Evolutionary conservation across 1,140 invertebrate species (phyloP).

Genomic region (Cotesia chilonis): DNA sequence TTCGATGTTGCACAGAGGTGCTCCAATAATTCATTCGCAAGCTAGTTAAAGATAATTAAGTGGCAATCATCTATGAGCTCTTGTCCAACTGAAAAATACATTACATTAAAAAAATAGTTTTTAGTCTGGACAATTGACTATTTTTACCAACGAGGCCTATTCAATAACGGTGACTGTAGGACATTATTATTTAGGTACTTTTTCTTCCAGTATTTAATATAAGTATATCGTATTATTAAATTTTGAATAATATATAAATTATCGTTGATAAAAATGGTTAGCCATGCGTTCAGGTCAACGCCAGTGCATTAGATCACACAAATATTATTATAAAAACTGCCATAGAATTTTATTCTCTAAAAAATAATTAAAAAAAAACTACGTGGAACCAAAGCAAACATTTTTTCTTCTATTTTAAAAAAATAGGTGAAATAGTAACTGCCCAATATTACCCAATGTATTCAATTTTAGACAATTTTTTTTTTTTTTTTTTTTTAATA

Average conservation of each 20-base stretch:
- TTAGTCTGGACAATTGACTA: conserved; percentile 23
- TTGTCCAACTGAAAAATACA: conserved; percentile 20
- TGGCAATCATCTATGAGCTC: neutral
- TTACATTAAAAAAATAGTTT: conserved; percentile 21
- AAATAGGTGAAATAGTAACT: too few species aligned
- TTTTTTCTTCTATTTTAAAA: conserved; percentile 27
- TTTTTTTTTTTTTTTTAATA: too few species aligned
- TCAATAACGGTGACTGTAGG: conserved; percentile 26
- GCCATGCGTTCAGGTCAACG: conserved; percentile 14
- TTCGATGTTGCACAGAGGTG: conserved; percentile 67
- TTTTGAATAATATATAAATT: conserved; percentile 17
- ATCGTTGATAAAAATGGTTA: conserved; percentile 21
- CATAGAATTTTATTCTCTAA: conserved; percentile 35
- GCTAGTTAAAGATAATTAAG: conserved; percentile 58
- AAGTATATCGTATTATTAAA: conserved; percentile 43
- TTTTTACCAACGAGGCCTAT: conserved; percentile 42
- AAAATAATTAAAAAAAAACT: neutral
- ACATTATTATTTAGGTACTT: conserved; percentile 53
- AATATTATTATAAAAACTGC: conserved; percentile 32
- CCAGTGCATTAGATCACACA: neutral
- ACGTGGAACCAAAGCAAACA: conserved; percentile 37
- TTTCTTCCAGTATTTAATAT: conserved; percentile 61
- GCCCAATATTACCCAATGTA: too few species aligned
- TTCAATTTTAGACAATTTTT: too few species aligned
- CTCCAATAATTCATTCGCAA: conserved; percentile 67